These are phyloP conservation scores for Nothobranchius furzeri DNA, from an alignment of 2,113 vertebrate genomes.

Conservation along the genomic window DNA sequence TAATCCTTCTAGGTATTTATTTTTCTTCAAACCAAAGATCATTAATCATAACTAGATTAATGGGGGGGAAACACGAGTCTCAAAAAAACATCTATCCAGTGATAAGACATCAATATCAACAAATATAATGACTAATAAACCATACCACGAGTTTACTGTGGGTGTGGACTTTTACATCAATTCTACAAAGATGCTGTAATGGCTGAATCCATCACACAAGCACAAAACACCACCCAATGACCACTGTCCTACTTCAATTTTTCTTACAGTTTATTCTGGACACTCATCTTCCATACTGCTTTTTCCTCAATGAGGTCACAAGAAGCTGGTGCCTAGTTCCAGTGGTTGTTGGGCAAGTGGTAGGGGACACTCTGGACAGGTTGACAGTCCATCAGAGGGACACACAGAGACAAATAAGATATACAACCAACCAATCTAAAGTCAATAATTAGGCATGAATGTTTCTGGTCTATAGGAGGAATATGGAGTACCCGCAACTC, in stretches of 20 bases:
- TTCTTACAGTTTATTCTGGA: constrained; percentile 8
- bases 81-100: constrained; percentile 20
- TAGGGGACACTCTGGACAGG: too few species aligned
- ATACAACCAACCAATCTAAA: too few species aligned
- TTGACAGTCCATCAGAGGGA: too few species aligned
- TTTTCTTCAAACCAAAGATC: constrained; percentile 15
- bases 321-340: too few species aligned
- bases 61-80: constrained; percentile 5
- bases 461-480: too few species aligned
- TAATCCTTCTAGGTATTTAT: constrained; percentile 11
- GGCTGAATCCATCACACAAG: constrained; percentile 66
- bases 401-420: too few species aligned
- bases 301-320: too few species aligned
- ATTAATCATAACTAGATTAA: constrained; percentile 56
- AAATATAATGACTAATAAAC: constrained; percentile 40
- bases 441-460: too few species aligned
- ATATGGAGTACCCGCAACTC: too few species aligned
- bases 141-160: constrained; percentile 42
- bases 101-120: constrained; percentile 41
- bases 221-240: constrained; percentile 38
- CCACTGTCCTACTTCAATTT: constrained; percentile 63
- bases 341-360: too few species aligned
- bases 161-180: constrained; percentile 67
- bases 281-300: too few species aligned
- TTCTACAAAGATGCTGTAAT: constrained; percentile 61